Conservation (phyloP, 2,888 invertebrate species). For the Hyposoter didymator region DNA sequence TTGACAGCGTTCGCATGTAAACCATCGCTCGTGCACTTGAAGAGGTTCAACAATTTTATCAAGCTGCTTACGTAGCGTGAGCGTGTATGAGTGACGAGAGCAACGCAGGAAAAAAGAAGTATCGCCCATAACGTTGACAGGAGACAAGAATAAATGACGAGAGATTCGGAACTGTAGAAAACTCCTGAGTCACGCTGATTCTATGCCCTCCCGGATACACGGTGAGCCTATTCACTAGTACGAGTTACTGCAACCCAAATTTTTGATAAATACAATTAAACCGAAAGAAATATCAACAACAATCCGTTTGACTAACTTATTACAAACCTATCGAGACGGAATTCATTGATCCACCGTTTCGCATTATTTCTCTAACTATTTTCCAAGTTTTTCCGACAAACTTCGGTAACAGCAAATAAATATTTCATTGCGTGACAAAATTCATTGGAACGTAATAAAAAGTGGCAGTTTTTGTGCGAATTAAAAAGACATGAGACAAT, state of each 20-base stretch:
- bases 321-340: background rate
- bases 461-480: background rate
- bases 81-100: slow-evolving; percentile 20
- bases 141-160: slow-evolving; percentile 73
- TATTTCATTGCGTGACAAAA: background rate
- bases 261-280: background rate
- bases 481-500: background rate
- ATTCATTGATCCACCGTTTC: background rate
- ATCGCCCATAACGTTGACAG: slow-evolving; percentile 45
- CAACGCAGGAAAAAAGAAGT: slow-evolving; percentile 34
- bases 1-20: slow-evolving; percentile 57
- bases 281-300: background rate
- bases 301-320: background rate
- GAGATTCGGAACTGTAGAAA: slow-evolving; percentile 68
- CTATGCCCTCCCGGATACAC: slow-evolving; percentile 72
- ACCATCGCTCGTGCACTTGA: slow-evolving; percentile 24
- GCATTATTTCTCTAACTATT: background rate
- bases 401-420: background rate
- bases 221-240: slow-evolving; percentile 64
- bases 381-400: background rate
- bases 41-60: slow-evolving; percentile 5
- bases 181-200: slow-evolving; percentile 70
- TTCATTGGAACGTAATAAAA: background rate
- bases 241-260: background rate
- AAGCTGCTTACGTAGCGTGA: background rate